Percentiles rank a stretch among this genome's conserved stretches.
phyloP scores from a whole-genome alignment of 2,888 invertebrate species.

The Ectropis crepuscularia region DNA sequence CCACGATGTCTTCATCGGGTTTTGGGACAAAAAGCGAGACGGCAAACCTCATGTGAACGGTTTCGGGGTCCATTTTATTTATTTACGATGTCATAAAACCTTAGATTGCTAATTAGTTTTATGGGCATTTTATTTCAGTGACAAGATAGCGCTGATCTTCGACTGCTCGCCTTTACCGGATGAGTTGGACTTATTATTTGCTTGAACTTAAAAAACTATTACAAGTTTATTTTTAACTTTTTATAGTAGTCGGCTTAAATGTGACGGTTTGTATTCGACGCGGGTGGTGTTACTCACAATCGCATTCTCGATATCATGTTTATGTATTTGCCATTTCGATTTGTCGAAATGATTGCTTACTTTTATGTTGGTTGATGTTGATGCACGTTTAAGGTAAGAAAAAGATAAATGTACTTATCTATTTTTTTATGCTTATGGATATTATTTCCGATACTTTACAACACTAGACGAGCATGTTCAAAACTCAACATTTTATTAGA shows the following conservation, averaged over 20 bases:
- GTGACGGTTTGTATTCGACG: slow-evolving; percentile 29
- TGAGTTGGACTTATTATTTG: slow-evolving; percentile 18
- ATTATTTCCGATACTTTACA: too few species aligned
- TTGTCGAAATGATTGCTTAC: slow-evolving; percentile 9
- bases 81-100: slow-evolving; percentile 74
- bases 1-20: slow-evolving; percentile 63
- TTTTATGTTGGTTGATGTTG: slow-evolving; percentile 10
- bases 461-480: too few species aligned
- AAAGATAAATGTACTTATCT: too few species aligned
- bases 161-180: slow-evolving; percentile 26
- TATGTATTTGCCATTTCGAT: slow-evolving; percentile 6
- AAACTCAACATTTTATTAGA: too few species aligned
- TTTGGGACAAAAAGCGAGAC: slow-evolving; percentile 63
- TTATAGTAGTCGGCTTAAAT: slow-evolving; percentile 17
- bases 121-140: slow-evolving; percentile 68
- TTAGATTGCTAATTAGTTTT: slow-evolving; percentile 80
- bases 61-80: slow-evolving; percentile 65
- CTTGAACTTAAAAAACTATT: slow-evolving; percentile 15
- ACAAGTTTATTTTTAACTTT: slow-evolving; percentile 15
- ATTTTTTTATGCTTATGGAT: too few species aligned
- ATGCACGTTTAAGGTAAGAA: slow-evolving; percentile 2
- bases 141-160: slow-evolving; percentile 54
- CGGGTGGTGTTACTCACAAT: slow-evolving; percentile 40
- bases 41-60: slow-evolving; percentile 56
- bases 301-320: slow-evolving; percentile 11